Percentiles rank a stretch among this genome's conserved stretches.
Conservation (phyloP, 2,888 invertebrate species). For the Zootermopsis nevadensis region DNA sequence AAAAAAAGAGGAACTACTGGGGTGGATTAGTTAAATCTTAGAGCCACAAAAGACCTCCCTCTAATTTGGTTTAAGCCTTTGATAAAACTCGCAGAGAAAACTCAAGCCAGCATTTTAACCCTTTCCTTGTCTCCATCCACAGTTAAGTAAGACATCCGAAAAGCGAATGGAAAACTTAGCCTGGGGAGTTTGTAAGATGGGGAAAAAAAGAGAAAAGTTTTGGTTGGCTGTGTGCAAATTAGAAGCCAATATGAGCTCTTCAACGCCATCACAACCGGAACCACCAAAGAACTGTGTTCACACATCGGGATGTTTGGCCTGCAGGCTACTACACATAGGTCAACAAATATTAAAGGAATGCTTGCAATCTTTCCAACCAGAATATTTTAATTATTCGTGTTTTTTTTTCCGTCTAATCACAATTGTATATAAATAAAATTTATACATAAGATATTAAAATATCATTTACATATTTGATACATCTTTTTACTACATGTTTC, state of each 20-base stretch:
- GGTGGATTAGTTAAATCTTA: constrained; percentile 6
- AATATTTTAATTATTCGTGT: too few species aligned
- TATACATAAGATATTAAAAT: too few species aligned
- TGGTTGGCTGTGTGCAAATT: background rate
- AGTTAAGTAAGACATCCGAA: background rate
- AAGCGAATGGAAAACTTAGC: background rate
- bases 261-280: too few species aligned
- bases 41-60: constrained; percentile 18
- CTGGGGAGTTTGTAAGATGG: background rate
- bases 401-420: too few species aligned
- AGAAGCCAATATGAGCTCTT: constrained; percentile 10
- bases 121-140: background rate
- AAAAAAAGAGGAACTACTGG: background rate
- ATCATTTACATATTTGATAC: too few species aligned
- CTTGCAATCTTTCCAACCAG: too few species aligned
- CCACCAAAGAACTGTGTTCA: too few species aligned
- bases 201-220: background rate
- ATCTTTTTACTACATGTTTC: too few species aligned
- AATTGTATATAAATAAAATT: too few species aligned
- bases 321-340: too few species aligned
- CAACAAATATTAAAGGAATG: too few species aligned
- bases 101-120: constrained; percentile 20
- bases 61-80: constrained; percentile 39
- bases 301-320: too few species aligned
- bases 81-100: constrained; percentile 8